Conservation (phyloP, 1,140 invertebrate species). For the Rhopalosiphum padi region DNA sequence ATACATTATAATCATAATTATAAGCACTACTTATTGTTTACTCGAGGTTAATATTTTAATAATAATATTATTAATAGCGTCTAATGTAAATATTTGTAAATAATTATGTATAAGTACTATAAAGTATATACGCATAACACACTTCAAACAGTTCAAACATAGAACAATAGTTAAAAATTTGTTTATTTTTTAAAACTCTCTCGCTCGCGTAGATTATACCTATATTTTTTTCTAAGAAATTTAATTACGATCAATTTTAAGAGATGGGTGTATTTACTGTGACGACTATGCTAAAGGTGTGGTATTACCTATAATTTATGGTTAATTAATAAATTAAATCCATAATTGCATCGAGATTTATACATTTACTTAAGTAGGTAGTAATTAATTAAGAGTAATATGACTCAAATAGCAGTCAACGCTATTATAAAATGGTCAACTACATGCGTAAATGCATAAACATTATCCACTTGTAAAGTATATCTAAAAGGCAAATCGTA, state of each 20-base stretch:
- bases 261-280: neutral
- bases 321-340: neutral
- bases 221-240: neutral
- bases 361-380: neutral
- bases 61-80: neutral
- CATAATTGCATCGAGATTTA: neutral
- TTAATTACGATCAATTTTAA: neutral
- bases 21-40: neutral
- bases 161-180: neutral
- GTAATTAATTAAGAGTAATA: neutral
- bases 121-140: neutral
- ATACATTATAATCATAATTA: neutral
- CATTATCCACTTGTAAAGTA: neutral
- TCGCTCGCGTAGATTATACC: neutral
- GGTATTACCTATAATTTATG: neutral
- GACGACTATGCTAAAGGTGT: neutral
- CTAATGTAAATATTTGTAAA: neutral
- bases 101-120: neutral
- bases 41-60: neutral
- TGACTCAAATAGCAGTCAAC: neutral
- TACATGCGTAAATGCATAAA: neutral
- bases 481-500: neutral
- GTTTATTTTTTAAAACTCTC: neutral
- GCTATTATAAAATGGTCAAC: neutral
- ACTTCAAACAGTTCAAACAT: neutral